These are phyloP conservation scores for Microchrysa polita DNA, from an alignment of 2,888 invertebrate genomes.

Conservation along the genomic window DNA sequence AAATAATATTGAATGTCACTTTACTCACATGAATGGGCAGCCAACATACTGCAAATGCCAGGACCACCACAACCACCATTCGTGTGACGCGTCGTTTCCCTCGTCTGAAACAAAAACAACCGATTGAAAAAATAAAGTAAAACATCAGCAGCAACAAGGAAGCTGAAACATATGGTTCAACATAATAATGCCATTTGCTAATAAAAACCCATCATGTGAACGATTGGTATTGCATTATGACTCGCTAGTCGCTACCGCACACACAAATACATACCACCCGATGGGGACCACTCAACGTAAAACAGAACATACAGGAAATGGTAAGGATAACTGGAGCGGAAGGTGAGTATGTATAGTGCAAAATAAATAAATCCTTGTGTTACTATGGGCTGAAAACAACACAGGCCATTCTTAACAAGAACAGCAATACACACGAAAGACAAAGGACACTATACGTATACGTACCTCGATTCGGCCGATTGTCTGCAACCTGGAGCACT, in stretches of 20 bases:
- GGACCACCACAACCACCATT: slow-evolving; percentile 90
- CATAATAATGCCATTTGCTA: neutral
- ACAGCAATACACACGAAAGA: too few relatives aligned
- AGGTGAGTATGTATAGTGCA: too few relatives aligned
- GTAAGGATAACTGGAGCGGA: too few relatives aligned
- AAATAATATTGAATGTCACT: neutral
- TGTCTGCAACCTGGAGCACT: slow-evolving; percentile 80
- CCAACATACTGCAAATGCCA: slow-evolving; percentile 94
- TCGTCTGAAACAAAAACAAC: slow-evolving; percentile 70
- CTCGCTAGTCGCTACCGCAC: slow-evolving; percentile 1
- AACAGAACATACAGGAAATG: neutral
- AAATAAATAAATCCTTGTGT: neutral
- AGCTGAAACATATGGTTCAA: neutral
- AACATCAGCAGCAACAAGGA: neutral
- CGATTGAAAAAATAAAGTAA: too few relatives aligned
- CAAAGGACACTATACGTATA: neutral
- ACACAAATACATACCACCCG: slow-evolving; percentile 20
- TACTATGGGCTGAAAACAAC: neutral
- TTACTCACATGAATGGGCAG: slow-evolving; percentile 86
- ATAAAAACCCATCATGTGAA: slow-evolving; percentile 25
- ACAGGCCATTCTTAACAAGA: neutral
- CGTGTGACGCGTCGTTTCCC: slow-evolving; percentile 90
- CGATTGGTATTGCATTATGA: slow-evolving; percentile 7
- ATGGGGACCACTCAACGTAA: neutral
- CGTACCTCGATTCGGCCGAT: slow-evolving; percentile 74